Base-by-base conservation (phyloP, 2,888 invertebrate genomes). In the Dasysyrphus tricinctus region DNA sequence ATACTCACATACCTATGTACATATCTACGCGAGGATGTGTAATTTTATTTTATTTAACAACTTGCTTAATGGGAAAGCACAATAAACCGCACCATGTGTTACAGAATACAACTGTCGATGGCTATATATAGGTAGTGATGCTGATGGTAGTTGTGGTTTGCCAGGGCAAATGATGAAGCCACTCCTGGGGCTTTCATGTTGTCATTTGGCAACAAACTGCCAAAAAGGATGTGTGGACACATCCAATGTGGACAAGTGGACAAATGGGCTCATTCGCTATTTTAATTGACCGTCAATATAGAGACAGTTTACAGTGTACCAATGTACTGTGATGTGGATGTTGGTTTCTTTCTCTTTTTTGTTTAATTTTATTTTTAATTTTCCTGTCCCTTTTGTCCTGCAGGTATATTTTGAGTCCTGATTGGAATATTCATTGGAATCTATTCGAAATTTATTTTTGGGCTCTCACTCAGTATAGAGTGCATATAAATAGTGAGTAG, bases 261-360 rank as follows among this genome's bases (percentile, higher is more conserved):
- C 80, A 85, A 85, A 85, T 80, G 75, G 72, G 76, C 76, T 80
- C 59, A 73, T 77, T 85, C 84, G 76, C 44, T 80, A 80, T 47
- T 73, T 85, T 80, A 85, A 85, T 85, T 85, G 84, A 80, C 76
- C 72, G 84, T 77, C 84, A 80, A 80, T 85, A 73, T 65, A 80
- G 80, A 16, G 72, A 69, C 54, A 39, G 14, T 9, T 9, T n/a
- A n/a, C 5, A 24, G 24, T 24, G 24, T 24, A 24, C 24, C 24
- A 24, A 3, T 24, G 24, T 24, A 24, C 24, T 12, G 16, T 0
- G 42, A 14, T 24, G 51, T 19, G n/a, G 14, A 59, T 34, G 32
- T 37, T 56, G 44, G 37, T 65, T 32, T 47, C 14, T 67, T 72
- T 75, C 32, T 24, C 29, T 11, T 59, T 57, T 51, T 39, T 37